These are phyloP conservation scores for Latrodectus hesperus DNA, from an alignment of 2,888 invertebrate genomes.

Conservation along the genomic window DNA sequence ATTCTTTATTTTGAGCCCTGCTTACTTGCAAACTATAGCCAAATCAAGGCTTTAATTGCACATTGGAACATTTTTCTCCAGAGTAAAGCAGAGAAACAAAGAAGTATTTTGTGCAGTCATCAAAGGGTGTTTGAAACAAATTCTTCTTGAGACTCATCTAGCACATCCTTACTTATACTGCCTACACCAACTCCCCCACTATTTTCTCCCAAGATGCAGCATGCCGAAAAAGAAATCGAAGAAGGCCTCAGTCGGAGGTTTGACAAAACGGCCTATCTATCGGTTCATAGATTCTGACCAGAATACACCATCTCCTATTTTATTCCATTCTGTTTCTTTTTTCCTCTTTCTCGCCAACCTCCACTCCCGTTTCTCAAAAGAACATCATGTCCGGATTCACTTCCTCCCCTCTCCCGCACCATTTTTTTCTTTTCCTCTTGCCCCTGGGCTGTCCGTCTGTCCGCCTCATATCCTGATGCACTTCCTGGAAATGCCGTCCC, in stretches of 20 bases:
- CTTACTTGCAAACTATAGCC: no score
- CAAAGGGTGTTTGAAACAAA: no score
- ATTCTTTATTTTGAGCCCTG: no score
- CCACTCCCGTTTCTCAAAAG: constrained; percentile 51
- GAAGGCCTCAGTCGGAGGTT: constrained; percentile 53
- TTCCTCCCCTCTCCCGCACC: constrained; percentile 13
- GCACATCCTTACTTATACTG: no score
- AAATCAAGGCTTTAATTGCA: no score
- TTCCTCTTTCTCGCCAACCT: constrained; percentile 17
- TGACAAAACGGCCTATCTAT: constrained; percentile 68
- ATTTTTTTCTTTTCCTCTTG: constrained; percentile 2
- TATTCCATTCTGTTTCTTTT: constrained; percentile 32
- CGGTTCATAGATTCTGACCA: constrained; percentile 66
- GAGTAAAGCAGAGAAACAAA: no score
- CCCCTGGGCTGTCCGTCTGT: constrained; percentile 55
- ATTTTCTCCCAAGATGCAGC: not conserved
- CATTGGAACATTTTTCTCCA: no score
- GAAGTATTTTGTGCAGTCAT: no score
- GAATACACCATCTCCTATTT: constrained; percentile 51
- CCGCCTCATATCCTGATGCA: constrained; percentile 70
- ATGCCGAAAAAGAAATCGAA: constrained; percentile 36
- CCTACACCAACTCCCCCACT: not conserved
- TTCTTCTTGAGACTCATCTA: no score
- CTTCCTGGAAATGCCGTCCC: constrained; percentile 62
- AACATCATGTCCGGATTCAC: constrained; percentile 58